Conservation (phyloP, 2,113 vertebrate species). For the Syngnathus floridae region DNA sequence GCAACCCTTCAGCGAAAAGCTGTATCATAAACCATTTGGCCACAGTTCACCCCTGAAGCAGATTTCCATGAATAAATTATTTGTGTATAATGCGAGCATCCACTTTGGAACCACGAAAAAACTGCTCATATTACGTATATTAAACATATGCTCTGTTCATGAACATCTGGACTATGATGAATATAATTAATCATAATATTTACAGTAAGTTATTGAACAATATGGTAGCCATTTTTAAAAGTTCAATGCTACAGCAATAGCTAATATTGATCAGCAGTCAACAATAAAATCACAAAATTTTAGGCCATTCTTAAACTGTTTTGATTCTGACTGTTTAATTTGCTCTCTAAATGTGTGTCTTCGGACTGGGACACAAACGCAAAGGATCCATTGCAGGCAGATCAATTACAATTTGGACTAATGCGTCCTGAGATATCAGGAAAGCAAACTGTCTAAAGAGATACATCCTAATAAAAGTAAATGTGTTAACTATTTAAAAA, state of each 20-base stretch:
- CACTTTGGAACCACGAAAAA: neutral
- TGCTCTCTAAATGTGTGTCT: neutral
- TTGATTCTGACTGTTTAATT: neutral
- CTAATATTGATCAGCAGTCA: neutral
- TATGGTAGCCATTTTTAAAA: neutral
- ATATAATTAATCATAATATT: neutral
- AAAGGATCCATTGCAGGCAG: neutral
- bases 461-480: neutral
- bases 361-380: neutral
- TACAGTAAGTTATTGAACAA: neutral
- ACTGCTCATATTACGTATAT: neutral
- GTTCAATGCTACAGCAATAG: neutral
- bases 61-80: constrained; percentile 1
- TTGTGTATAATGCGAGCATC: neutral
- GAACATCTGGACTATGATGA: neutral
- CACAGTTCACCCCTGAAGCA: neutral
- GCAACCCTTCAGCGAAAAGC: neutral
- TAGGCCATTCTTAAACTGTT: neutral
- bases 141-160: constrained; percentile 4
- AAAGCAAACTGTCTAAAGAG: neutral
- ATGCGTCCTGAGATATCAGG: neutral
- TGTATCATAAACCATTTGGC: constrained; percentile 5
- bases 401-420: neutral
- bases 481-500: neutral
- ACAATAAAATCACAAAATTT: neutral